Evolutionary conservation across 2,797 vertebrate species (phyloP), one percentile per base, ranked within the genome.

Genomic region (Danio albolineatus): DNA sequence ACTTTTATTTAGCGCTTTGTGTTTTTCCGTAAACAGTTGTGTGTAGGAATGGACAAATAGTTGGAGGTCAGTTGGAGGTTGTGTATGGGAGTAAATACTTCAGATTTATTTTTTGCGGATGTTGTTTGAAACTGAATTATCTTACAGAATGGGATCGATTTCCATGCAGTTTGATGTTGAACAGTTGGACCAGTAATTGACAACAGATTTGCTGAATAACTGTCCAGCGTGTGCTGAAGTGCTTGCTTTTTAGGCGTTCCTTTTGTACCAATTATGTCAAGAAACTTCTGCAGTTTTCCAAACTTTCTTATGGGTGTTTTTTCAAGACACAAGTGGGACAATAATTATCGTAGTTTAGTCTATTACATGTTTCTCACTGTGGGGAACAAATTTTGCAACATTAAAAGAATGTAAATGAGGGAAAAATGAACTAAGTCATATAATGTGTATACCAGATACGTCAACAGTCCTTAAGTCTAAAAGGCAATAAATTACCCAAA

Each of bases 51-150:
- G 21, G 4, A 61, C 72, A 49, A 36, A 59, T 60, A 12, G 17
- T 43, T 72, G 2, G 5, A 59, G 13, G 41, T 39, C 48, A 12
- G 17, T 43, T 72, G 2, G 2, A 59, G 13, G 19, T 39, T 39
- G 16, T n/a, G n/a, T n/a, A n/a, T n/a, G n/a, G n/a, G n/a, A n/a
- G n/a, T n/a, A n/a, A n/a, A n/a, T n/a, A n/a, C n/a, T n/a, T n/a
- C 19, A 16, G 53, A 46, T 44, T 60, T 48, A 60, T 71, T 43
- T 41, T 60, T 60, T 48, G 16, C 2, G 10, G 2, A 60, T 38
- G 71, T 73, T 60, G 13, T 73, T 73, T 60, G 71, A 73, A 60
- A 7, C 56, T 0, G 21, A 36, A 73, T 60, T 17, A 10, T 16
- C 17, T 74, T 74, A 56, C 13, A 6, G 19, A 17, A 36, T 13